Evolutionary conservation across 2,113 vertebrate genomes (phyloP), one percentile per base, ranked within the genome.

Genomic region (Probosciger aterrimus): DNA sequence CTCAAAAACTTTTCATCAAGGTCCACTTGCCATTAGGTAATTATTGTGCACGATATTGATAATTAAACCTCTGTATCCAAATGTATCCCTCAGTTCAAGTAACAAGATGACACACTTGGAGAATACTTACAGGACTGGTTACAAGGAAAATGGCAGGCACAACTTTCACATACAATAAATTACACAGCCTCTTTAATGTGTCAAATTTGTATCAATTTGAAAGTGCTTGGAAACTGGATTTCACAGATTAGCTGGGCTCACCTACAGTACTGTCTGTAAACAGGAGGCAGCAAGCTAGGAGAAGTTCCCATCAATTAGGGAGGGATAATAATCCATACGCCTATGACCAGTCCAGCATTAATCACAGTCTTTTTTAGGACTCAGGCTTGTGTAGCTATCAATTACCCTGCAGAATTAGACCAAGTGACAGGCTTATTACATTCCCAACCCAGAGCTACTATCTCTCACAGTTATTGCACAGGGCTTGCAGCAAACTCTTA

Each of bases 131-230:
- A 74, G 31, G 37, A 30, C 35, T 4, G 6, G 27, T n/a, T n/a
- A 55, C 33, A 28, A 11, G 23, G n/a, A 31, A 55, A 76, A 59
- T 0, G 0, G 25, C 47, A 25, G 2, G 2, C 10, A 41, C 18
- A 25, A 7, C 33, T 30, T 14, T 14, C 14, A 14, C 19, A 3
- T 5, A 35, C 53, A 37, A 18, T 18, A 39, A 44, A 9, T 28
- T 43, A 22, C 39, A 30, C 60, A 35, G 19, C 16, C 44, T 46
- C 46, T 59, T 30, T 10, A 10, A 39, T 5, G 33, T 17, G 13
- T 25, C 31, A 33, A 11, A 11, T 24, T 17, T 17, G 10, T 50
- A 71, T 44, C 33, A 79, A 24, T 44, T 3, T 10, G 20, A 22
- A 65, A 79, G n/a, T 6, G 11, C 50, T 20, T 33, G 37, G 18